Percentiles rank a stretch among this genome's conserved stretches.
Evolutionary conservation across 1,140 invertebrate species (phyloP).

Genomic region (Drosophila ficusphila): DNA sequence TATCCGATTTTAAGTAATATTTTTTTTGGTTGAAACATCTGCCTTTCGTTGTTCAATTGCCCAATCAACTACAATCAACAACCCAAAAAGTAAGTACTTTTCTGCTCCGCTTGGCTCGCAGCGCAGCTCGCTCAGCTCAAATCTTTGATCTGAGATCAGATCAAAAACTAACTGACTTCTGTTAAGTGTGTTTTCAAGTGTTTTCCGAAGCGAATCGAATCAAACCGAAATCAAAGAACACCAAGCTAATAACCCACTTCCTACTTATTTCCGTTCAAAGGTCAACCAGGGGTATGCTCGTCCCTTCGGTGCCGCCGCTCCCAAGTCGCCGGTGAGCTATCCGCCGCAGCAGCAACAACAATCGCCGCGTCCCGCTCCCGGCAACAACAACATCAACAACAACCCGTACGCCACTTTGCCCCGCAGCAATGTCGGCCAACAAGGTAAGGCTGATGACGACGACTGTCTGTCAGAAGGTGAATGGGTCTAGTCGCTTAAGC

Average conservation of each 20-base stretch:
- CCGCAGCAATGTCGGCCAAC: conserved; percentile 73
- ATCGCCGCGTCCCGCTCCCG: conserved; percentile 58
- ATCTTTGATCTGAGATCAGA: no score
- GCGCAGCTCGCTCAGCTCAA: conserved; percentile 37
- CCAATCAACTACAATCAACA: neutral
- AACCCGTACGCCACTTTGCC: conserved; percentile 82
- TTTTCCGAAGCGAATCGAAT: neutral
- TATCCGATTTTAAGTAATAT: no score
- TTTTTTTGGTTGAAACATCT: no score
- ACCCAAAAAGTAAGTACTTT: conserved; percentile 9
- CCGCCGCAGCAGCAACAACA: conserved; percentile 74
- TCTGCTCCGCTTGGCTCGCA: conserved; percentile 41
- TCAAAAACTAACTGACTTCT: conserved; percentile 26
- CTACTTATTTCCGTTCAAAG: conserved; percentile 27
- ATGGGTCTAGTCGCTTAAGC: conserved; percentile 69
- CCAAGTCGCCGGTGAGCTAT: conserved; percentile 81
- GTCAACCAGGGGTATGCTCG: conserved; percentile 80
- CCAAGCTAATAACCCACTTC: neutral
- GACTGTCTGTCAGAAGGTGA: conserved; percentile 69
- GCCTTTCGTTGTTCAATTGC: neutral
- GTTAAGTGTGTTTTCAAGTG: conserved; percentile 37
- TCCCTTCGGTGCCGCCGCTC: conserved; percentile 77
- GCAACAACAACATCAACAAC: conserved; percentile 68
- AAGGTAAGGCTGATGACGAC: conserved; percentile 81
- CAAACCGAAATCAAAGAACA: neutral